phyloP scores from a whole-genome alignment of 2,113 vertebrate genomes.

The Phylloscopus trochiloides region DNA sequence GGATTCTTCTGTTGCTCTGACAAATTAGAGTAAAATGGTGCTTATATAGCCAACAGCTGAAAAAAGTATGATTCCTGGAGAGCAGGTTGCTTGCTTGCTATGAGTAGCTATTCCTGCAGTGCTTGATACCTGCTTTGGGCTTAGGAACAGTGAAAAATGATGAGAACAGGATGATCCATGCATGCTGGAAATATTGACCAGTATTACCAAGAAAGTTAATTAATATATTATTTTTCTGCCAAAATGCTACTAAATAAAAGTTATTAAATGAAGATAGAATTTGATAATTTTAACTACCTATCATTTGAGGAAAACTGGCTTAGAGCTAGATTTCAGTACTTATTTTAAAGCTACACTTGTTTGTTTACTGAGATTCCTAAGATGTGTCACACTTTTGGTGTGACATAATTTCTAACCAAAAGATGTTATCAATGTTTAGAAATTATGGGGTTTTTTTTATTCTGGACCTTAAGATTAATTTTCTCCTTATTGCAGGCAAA shows the following conservation, averaged over 20 bases:
- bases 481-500: background rate
- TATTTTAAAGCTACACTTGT: background rate
- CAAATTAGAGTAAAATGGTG: constrained; percentile 23
- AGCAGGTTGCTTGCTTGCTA: background rate
- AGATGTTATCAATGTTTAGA: background rate
- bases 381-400: background rate
- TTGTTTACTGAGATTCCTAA: background rate
- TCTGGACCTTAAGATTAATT: background rate
- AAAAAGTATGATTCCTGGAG: background rate
- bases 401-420: background rate
- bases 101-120: background rate
- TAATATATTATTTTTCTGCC: background rate
- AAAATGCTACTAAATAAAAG: background rate
- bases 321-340: background rate
- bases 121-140: background rate
- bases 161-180: background rate
- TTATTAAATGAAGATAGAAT: background rate
- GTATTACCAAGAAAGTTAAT: background rate
- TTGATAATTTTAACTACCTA: background rate
- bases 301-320: background rate
- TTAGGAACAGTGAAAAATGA: background rate
- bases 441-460: background rate
- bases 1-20: background rate
- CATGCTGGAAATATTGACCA: background rate
- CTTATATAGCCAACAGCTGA: background rate